Evolutionary conservation across 2,797 vertebrate species (phyloP), one percentile per base, ranked within the genome.

Genomic region (Onychomys arenicola): DNA sequence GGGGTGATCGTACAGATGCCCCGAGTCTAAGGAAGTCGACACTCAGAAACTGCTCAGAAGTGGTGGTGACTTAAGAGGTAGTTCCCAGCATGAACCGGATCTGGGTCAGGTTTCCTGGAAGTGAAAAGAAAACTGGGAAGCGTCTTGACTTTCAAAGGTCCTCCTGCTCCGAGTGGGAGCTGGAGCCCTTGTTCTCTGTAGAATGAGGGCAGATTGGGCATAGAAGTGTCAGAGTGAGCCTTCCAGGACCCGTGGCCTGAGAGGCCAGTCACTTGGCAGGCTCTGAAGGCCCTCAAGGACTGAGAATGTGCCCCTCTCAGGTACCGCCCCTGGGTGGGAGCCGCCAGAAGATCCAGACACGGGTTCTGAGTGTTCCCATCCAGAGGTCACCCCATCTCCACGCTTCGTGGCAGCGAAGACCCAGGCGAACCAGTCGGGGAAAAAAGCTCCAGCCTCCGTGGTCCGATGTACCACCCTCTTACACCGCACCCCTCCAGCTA

Each of bases 321-420:
- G 96, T 97, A 92, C 96, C 17, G 94, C 97, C 92, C 19, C 46
- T 2, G 97, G 97, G 97, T 98, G 98, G 98, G 98, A 98, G 96
- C 98, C 98, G 34, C 96, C 97, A 90, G 98, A 93, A 25, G 98
- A 97, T 97, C 97, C 98, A 89, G 97, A 98, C 98, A 98, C 98
- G 95, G 98, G 98, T 92, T 99, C 98, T 98, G 98, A 98, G 98
- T 99, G 98, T 97, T 98, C 98, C 91, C 97, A 98, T 98, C 98
- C 98, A 98, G 98, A 99, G 98, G 98, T 98, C 97, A 98, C 98
- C 96, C 98, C 98, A 21, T 98, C 98, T 98, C 98, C 98, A 95
- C 98, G 98, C 98, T 99, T 99, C 97, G 98, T 98, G 98, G 98
- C 98, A 90, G 98, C 98, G 97, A 99, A 99, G 98, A 98, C 98